Base-by-base conservation (phyloP, 2,797 vertebrate species). In the Parauchenoglanis punctatus region DNA sequence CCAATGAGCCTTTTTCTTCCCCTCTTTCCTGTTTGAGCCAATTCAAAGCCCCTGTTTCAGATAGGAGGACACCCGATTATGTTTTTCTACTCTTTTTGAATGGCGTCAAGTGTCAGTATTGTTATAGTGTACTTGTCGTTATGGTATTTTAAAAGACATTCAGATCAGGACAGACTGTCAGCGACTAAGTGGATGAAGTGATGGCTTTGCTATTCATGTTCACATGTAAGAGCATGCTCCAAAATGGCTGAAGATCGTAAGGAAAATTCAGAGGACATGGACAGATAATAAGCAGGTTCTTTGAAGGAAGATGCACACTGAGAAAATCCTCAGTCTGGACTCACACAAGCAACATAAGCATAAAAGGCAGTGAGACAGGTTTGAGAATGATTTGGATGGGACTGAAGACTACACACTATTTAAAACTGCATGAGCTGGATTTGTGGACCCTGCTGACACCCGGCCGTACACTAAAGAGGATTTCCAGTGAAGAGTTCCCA, bases 121-220 rank as follows among this genome's bases (percentile, higher is more conserved):
- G 94, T 94, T 93, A 91, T 89, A 59, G 93, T 95, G 93, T 92
- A 94, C 92, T 91, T 93, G 91, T 95, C 91, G 92, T 76, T 40
- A 72, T 78, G 58, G 84, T 84, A 84, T 82, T 83, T 72, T 84
- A 46, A 58, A 87, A 78, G 56, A 90, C 54, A 67, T 88, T 83
- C 61, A 61, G 52, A 65, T 56, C 77, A 46, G 52, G 87, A 76
- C 44, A 61, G 56, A 70, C n/a, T 54, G 31, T 78, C 54, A 65
- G 31, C 0, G 68, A 31, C 10, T 84, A 65, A 75, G 17, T 23
- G 20, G 67, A 81, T 73, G 56, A 77, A 59, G 80, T 31, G 58
- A 77, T 56, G 80, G 80, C 78, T 25, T 85, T 68, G n/a, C 35
- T 59, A 7, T 85, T 67, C 31, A 61, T 12, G 18, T 44, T n/a